phyloP scores from a whole-genome alignment of 1,140 invertebrate genomes.

The Cydia strobilella region DNA sequence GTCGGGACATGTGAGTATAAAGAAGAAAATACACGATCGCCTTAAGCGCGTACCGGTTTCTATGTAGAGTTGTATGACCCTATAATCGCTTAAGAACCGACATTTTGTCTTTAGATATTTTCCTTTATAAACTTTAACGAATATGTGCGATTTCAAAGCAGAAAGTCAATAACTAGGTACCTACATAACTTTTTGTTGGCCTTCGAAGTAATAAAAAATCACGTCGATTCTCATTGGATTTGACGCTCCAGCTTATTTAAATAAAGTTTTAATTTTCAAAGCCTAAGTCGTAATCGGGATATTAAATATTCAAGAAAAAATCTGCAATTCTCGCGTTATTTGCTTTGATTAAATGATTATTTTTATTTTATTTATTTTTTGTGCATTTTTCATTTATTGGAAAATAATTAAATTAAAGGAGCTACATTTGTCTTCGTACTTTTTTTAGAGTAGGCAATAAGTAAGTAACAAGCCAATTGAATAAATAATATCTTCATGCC shows the following conservation, averaged over 20 bases:
- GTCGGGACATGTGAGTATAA: slow-evolving; percentile 9
- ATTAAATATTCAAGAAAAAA: slow-evolving; percentile 41
- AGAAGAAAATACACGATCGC: slow-evolving; percentile 6
- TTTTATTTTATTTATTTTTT: slow-evolving; percentile 29
- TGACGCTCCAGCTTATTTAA: slow-evolving; percentile 37
- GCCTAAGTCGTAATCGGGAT: slow-evolving; percentile 34
- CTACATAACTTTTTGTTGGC: slow-evolving; percentile 34
- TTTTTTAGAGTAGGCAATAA: background rate
- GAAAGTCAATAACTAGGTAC: background rate
- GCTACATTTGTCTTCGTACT: background rate
- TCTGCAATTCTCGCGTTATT: slow-evolving; percentile 36
- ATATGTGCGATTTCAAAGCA: background rate
- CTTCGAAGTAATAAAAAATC: slow-evolving; percentile 36
- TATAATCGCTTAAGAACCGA: background rate
- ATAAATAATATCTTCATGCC: background rate
- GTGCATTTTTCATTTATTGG: background rate
- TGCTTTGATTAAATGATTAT: slow-evolving; percentile 31
- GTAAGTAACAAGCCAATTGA: background rate
- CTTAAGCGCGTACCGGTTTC: background rate
- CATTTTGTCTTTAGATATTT: background rate
- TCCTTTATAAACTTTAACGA: background rate
- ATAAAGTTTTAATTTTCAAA: slow-evolving; percentile 39
- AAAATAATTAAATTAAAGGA: background rate
- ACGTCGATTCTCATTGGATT: slow-evolving; percentile 39
- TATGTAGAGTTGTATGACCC: background rate